Evolutionary conservation across 1,140 invertebrate genomes (phyloP), one percentile per base, ranked within the genome.

Genomic region (Meloidogyne exigua): DNA sequence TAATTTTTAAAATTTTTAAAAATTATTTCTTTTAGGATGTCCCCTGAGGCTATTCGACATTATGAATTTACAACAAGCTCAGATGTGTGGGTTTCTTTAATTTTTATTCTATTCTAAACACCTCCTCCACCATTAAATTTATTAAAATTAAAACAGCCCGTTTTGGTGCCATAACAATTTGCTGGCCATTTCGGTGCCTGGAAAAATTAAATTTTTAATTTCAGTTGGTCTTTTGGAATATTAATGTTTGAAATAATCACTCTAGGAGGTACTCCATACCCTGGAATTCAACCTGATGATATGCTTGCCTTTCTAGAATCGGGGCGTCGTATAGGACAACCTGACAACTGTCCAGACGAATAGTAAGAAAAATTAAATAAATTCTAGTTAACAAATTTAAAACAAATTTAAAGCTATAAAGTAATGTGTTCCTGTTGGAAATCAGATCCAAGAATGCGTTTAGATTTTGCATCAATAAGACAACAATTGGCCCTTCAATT

Each of bases 221-320:
- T 44, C 74, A 89, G 89, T 63, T 90, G 89, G 89, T 88, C 89
- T 15, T 89, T 88, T 83, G 89, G 89, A 49, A 83, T 90, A 32
- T 82, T 90, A 2, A 79, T 90, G 77, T 90, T 88, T 80, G 89
- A 90, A 80, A 86, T 90, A 49, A 88, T 89, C 2, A 89, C 88
- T 23, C 76, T 89, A 15, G 88, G 88, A 36, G 85, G 86, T 15
- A 80, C 79, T 63, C 89, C 89, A 18, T 89, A 89, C 80, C 88
- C 88, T 10, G 85, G 85, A n/a, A 79, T 86, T 67, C 86, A 87
- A 36, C 86, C 84, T 32, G 82, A 82, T 75, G 87, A 90, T 66
- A 82, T 90, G 65, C 82, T 89, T 11, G 73, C 70, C 28, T 84
- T 82, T 26, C 81, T 90, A 7, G 84, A 88, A 67, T 68, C 67